Percentiles rank a stretch among this genome's conserved stretches.
Evolutionary conservation across 2,888 invertebrate species (phyloP).

Genomic region (Cryptosula pallasiana): DNA sequence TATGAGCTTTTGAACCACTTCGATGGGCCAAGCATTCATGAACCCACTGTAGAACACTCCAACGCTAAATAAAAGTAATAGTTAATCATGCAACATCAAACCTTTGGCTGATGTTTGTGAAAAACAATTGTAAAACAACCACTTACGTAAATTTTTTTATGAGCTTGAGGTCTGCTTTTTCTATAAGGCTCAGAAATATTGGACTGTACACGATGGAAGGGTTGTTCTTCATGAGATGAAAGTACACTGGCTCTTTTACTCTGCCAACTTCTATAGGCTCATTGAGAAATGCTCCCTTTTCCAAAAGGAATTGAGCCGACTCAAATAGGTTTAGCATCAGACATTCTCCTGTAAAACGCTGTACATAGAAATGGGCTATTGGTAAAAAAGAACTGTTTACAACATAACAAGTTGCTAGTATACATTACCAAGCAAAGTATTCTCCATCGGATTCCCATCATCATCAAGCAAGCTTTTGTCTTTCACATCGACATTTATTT

Average conservation of each 20-base stretch:
- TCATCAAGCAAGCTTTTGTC: slow-evolving; percentile 14
- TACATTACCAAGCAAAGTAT: slow-evolving; percentile 7
- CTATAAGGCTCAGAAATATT: neutral
- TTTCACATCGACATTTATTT: slow-evolving; percentile 21
- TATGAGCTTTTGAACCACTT: neutral
- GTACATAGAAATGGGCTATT: too few relatives aligned
- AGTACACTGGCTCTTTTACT: slow-evolving; percentile 21
- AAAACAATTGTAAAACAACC: neutral
- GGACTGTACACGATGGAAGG: slow-evolving; percentile 17
- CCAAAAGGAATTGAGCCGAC: slow-evolving; percentile 9
- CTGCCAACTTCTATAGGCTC: slow-evolving; percentile 13
- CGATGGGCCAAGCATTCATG: slow-evolving; percentile 13
- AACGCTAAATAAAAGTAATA: neutral
- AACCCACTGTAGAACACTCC: slow-evolving; percentile 22
- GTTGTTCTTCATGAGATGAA: slow-evolving; percentile 23
- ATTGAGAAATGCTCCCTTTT: slow-evolving; percentile 20
- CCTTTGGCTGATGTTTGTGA: neutral
- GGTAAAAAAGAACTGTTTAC: too few relatives aligned
- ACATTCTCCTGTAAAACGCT: slow-evolving; percentile 19
- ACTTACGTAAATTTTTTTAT: slow-evolving; percentile 7
- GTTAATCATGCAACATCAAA: too few relatives aligned
- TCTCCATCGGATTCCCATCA: slow-evolving; percentile 6
- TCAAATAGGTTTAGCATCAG: slow-evolving; percentile 24
- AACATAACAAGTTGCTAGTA: too few relatives aligned
- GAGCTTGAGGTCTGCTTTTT: slow-evolving; percentile 11